A percentile compares a stretch with the other conserved stretches of the same genome.
Evolutionary conservation across 2,797 vertebrate species (phyloP).

Genomic region (Crenichthys baileyi): DNA sequence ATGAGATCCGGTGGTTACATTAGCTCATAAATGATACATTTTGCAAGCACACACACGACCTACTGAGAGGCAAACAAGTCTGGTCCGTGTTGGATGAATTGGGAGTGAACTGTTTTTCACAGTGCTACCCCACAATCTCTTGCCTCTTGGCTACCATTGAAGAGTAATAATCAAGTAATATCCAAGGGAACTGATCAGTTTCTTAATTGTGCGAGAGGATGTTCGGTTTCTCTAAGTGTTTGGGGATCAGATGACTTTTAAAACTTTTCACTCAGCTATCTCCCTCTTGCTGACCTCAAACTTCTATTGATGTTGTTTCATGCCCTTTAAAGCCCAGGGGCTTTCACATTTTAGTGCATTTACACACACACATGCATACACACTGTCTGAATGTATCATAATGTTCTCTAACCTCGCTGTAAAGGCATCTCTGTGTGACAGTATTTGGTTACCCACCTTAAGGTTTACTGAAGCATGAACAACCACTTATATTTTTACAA

Average conservation of each 20-base stretch:
- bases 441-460: neutral
- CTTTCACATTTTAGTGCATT: constrained; percentile 2
- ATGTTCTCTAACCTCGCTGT: constrained; percentile 7
- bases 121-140: neutral
- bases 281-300: constrained; percentile 23
- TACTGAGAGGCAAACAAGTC: neutral
- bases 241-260: constrained; percentile 44
- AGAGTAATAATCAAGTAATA: neutral
- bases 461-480: neutral
- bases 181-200: neutral
- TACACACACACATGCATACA: neutral
- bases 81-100: neutral
- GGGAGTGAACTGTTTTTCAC: neutral
- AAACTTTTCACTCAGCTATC: constrained; percentile 32
- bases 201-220: neutral
- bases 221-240: constrained; percentile 12
- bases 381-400: neutral
- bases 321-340: constrained; percentile 43
- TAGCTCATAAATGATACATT: neutral
- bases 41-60: neutral
- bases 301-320: constrained; percentile 17
- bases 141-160: neutral
- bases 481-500: neutral
- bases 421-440: neutral
- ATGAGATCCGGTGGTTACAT: neutral